These are phyloP conservation scores for Corythornis cristatus DNA, from an alignment of 2,113 vertebrate species.

Conservation along the genomic window DNA sequence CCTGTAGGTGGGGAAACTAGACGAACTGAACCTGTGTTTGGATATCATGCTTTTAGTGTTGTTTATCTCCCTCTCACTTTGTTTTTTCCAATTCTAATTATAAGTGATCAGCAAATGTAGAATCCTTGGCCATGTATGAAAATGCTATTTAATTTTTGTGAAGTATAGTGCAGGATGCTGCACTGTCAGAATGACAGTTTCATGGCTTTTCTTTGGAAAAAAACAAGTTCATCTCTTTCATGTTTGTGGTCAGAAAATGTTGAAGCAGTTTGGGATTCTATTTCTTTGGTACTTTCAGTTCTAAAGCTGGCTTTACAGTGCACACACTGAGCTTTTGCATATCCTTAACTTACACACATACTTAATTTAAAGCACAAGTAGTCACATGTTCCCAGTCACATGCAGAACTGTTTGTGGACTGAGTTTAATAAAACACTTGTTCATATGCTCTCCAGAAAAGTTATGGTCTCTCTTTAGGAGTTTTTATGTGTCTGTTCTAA, in stretches of 20 bases:
- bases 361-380: not conserved
- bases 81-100: conserved; percentile 18
- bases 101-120: not conserved
- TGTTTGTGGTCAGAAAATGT: not conserved
- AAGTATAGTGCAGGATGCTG: not conserved
- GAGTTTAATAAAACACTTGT: not conserved
- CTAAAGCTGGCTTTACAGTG: not conserved
- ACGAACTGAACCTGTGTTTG: not conserved
- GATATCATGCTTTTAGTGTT: not conserved
- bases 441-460: conserved; percentile 24
- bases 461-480: not conserved
- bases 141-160: conserved; percentile 11
- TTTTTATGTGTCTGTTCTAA: not conserved
- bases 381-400: not conserved
- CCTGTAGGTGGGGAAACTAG: conserved; percentile 3
- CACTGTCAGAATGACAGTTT: conserved; percentile 20
- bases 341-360: not conserved
- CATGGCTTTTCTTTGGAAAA: not conserved
- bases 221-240: not conserved
- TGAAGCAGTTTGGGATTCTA: not conserved
- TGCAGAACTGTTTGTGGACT: not conserved
- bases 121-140: conserved; percentile 9
- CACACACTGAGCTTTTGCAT: not conserved
- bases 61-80: not conserved
- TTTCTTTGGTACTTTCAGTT: not conserved